Conservation (phyloP, 2,888 invertebrate genomes). For the Lepeophtheirus nordmannii region DNA sequence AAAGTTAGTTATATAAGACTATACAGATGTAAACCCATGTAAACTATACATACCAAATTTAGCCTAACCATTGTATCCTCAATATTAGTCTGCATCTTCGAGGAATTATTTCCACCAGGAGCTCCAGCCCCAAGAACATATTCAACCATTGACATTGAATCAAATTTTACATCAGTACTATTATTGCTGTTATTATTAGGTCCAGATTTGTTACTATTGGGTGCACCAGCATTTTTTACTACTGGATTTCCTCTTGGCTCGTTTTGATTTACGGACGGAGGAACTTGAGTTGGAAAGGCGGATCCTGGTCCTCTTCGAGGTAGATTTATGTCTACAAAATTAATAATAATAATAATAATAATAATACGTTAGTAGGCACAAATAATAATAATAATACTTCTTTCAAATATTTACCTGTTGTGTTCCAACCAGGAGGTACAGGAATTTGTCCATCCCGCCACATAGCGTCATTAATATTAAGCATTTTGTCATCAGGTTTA, state of each 20-base stretch:
- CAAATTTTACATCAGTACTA: not conserved
- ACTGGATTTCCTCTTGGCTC: constrained; percentile 3
- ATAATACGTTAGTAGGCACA: too few species aligned
- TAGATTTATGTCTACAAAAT: not conserved
- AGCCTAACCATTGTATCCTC: not conserved
- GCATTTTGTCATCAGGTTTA: constrained; percentile 2
- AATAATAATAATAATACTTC: too few species aligned
- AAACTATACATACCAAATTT: not conserved
- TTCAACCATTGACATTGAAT: not conserved
- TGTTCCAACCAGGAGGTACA: not conserved
- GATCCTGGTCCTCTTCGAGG: not conserved
- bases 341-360: not conserved
- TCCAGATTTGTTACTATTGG: not conserved
- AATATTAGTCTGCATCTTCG: not conserved
- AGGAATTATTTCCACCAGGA: not conserved
- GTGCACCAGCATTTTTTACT: not conserved
- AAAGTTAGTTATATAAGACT: too few species aligned
- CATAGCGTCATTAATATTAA: not conserved
- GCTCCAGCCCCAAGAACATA: constrained; percentile 1
- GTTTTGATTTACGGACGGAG: not conserved
- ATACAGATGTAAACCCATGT: too few species aligned
- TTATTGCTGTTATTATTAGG: not conserved
- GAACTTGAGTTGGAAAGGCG: not conserved
- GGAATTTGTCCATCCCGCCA: not conserved
- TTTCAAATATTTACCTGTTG: not conserved